Percentiles rank a stretch among this genome's conserved stretches.
Evolutionary conservation across 2,888 invertebrate species (phyloP).

Genomic region (Lumbricus terrestris): DNA sequence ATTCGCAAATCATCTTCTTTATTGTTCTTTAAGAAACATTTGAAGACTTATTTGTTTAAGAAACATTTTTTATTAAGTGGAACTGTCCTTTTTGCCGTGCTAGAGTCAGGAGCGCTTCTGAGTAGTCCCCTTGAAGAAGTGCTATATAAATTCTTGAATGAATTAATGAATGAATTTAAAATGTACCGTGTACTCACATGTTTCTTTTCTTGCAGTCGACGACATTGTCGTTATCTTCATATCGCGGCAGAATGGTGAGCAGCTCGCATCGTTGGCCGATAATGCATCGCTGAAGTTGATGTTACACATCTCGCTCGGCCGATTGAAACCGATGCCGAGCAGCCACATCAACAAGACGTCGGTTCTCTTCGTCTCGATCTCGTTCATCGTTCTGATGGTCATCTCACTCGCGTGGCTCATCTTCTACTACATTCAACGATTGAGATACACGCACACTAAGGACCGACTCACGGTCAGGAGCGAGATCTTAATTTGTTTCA

Average conservation of each 20-base stretch:
- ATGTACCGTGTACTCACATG: no score
- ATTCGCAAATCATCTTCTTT: no score
- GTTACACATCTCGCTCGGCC: constrained; percentile 71
- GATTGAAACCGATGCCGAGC: neutral
- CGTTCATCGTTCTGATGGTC: constrained; percentile 91
- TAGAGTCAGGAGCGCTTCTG: no score
- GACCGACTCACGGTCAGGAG: neutral
- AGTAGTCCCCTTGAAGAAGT: no score
- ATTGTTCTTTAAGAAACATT: no score
- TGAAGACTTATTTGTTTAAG: no score
- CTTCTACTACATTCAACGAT: constrained; percentile 92
- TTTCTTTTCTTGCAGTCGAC: constrained; percentile 60
- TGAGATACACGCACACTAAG: constrained; percentile 65
- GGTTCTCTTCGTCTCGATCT: constrained; percentile 89
- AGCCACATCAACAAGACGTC: constrained; percentile 70
- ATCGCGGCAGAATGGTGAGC: constrained; percentile 76
- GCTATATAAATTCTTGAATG: no score
- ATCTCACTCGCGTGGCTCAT: constrained; percentile 92
- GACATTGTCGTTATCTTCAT: constrained; percentile 81
- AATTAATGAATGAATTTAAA: no score
- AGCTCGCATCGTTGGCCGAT: constrained; percentile 71
- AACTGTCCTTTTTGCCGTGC: no score
- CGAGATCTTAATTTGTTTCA: neutral
- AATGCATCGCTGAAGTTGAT: constrained; percentile 63
- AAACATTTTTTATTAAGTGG: no score